Conservation (phyloP, 1,140 invertebrate species). For the Latrodectus geometricus region DNA sequence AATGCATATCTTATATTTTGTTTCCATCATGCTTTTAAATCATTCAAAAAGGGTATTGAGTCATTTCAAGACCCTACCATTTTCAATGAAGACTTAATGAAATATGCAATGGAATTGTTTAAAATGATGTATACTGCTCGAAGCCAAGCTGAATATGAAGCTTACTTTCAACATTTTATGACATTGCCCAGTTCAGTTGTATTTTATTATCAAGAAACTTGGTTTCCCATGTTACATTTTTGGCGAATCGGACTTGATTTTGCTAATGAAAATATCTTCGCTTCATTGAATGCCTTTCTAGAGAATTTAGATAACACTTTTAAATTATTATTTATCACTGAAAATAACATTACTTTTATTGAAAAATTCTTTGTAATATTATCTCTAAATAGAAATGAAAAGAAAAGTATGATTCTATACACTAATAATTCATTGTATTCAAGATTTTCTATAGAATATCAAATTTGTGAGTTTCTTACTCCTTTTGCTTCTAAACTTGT, state of each 20-base stretch:
- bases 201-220: constrained; percentile 30
- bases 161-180: constrained; percentile 31
- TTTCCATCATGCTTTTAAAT: constrained; percentile 41
- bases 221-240: constrained; percentile 5
- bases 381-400: constrained; percentile 31
- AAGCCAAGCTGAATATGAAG: constrained; percentile 28
- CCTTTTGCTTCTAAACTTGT: constrained; percentile 47
- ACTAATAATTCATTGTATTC: constrained; percentile 22
- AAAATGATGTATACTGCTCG: constrained; percentile 7
- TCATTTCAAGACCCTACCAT: neutral
- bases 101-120: constrained; percentile 35
- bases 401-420: neutral
- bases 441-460: constrained; percentile 33
- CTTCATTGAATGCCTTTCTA: neutral
- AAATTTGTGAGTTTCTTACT: constrained; percentile 32
- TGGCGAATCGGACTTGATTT: constrained; percentile 45
- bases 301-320: constrained; percentile 22
- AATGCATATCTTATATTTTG: constrained; percentile 6
- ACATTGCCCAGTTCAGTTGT: constrained; percentile 1
- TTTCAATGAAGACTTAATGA: neutral
- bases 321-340: neutral
- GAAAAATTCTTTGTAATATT: constrained; percentile 30
- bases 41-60: constrained; percentile 34
- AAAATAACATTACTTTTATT: constrained; percentile 11
- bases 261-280: constrained; percentile 30